Percentiles rank a stretch among this genome's conserved stretches.
Evolutionary conservation across 1,140 invertebrate species (phyloP).

Genomic region (Pinna nobilis): DNA sequence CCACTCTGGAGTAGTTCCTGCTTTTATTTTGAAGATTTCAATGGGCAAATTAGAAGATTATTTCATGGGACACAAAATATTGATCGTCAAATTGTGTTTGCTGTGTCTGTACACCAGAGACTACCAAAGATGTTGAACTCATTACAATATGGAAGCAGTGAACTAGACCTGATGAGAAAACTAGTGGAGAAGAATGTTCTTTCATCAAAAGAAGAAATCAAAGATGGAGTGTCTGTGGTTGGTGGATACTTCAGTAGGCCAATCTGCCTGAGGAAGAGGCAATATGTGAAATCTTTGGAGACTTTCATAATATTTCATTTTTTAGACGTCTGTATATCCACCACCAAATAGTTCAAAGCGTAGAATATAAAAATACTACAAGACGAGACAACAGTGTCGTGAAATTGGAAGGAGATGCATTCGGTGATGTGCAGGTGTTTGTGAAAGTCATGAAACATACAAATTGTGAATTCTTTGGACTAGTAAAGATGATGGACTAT

Average conservation of each 20-base stretch:
- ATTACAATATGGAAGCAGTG: conserved; percentile 6
- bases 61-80: conserved; percentile 24
- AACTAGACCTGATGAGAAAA: conserved; percentile 2
- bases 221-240: neutral
- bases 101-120: conserved; percentile 11
- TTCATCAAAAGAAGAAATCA: conserved; percentile 3
- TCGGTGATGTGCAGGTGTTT: neutral
- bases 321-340: neutral
- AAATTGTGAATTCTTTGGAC: neutral
- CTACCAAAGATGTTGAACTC: neutral
- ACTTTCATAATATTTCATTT: neutral
- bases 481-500: neutral
- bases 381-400: conserved; percentile 14
- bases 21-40: conserved; percentile 34
- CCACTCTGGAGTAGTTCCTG: conserved; percentile 26
- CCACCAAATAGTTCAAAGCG: neutral
- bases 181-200: neutral
- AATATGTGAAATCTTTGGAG: neutral
- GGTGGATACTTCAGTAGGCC: neutral
- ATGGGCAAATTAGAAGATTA: conserved; percentile 17
- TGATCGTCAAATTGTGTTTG: conserved; percentile 2
- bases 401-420: neutral
- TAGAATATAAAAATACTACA: neutral
- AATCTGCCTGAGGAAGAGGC: neutral
- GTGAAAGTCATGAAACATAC: neutral